Evolutionary conservation across 2,113 vertebrate species (phyloP).

Genomic region (Alethe diademata): DNA sequence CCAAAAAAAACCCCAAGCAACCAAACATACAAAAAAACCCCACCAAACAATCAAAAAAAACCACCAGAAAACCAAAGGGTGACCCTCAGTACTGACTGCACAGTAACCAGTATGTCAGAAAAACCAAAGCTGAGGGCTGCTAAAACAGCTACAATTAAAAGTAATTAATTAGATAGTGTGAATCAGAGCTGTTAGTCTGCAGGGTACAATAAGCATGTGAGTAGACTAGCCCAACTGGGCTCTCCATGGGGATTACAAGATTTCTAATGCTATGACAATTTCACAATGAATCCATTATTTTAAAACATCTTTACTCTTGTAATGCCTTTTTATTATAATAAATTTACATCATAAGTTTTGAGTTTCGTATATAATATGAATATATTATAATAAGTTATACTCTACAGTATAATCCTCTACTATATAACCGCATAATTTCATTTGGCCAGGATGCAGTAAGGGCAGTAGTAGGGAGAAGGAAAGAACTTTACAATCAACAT

Average conservation of each 20-base stretch:
- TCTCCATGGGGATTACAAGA: not conserved
- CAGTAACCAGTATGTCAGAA: not conserved
- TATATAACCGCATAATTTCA: not conserved
- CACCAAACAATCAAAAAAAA: not conserved
- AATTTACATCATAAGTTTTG: not conserved
- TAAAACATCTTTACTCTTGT: not conserved
- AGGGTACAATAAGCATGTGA: not conserved
- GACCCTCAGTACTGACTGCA: not conserved
- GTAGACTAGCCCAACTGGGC: not conserved
- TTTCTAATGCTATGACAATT: not conserved
- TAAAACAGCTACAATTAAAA: not conserved
- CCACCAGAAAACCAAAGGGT: not conserved
- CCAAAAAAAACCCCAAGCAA: too few relatives aligned
- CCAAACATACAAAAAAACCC: not conserved
- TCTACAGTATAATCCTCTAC: not conserved
- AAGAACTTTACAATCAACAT: not conserved
- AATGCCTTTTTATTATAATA: not conserved
- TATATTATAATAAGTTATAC: not conserved
- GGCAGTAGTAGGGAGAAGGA: not conserved
- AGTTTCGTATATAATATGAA: not conserved
- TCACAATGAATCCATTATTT: not conserved
- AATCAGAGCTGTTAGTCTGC: not conserved
- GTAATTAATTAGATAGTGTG: not conserved
- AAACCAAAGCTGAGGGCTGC: not conserved
- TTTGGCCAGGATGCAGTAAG: not conserved